Base-by-base conservation (phyloP, 1,140 invertebrate species). In the Diuraphis noxia region DNA sequence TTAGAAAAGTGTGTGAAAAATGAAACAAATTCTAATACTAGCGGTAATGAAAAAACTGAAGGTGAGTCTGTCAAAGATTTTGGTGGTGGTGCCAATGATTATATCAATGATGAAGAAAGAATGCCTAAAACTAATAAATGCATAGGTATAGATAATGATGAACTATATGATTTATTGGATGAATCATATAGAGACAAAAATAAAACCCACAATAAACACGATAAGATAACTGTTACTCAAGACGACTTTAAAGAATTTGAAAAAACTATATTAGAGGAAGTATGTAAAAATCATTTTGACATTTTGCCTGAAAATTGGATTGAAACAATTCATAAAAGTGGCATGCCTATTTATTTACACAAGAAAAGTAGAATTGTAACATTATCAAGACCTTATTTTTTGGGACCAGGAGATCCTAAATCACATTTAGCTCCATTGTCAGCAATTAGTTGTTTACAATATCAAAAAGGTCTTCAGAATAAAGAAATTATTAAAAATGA, bases 231-330 rank as follows among this genome's bases (percentile, higher is more conserved):
- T 84, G 43, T 84, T 56, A 85, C 41, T 52, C 25, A 36, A 84
- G 41, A 52, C 21, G 81, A 91, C n/a, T 92, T 93, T 93, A 93
- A 94, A 94, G 93, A 95, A 40, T 23, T 49, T 88, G 91, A 92
- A 30, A 92, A 92, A 88, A 52, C 77, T 43, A 84, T 88, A 6
- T 41, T 92, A 8, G 86, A 88, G 72, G 91, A 95, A 92, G 93
- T 94, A 88, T 94, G 95, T 77, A 93, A 95, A 91, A 95, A 92
- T 94, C 97, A 98, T 93, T 99, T 99, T 94, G 98, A 99, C 93
- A 96, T 99, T n/a, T 94, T 99, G 34, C 99, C 99, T 0, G 97
- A 99, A 94, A 98, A 98, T 88, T 99, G 99, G 99, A 96, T 99
- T 82, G 96, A 98, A 95, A 97, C 99, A 2, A 98, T 97, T 0